Evolutionary conservation across 2,888 invertebrate species (phyloP).

Genomic region (Diarsia mendica): DNA sequence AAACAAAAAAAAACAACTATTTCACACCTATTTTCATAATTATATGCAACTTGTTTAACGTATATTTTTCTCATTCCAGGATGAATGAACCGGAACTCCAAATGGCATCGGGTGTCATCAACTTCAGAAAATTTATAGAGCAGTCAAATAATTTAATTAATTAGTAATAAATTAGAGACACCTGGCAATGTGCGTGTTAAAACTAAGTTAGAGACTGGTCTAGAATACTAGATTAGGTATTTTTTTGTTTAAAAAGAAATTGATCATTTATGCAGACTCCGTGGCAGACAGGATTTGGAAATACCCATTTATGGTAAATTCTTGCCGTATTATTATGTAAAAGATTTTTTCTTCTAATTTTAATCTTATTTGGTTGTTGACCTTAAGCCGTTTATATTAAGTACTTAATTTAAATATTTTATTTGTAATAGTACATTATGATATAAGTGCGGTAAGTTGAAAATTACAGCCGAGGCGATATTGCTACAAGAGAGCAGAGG

Average conservation of each 20-base stretch:
- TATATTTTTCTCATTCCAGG: constrained; percentile 5
- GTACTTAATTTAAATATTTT: not conserved
- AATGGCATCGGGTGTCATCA: constrained; percentile 4
- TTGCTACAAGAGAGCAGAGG: too few species aligned
- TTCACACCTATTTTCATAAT: not conserved
- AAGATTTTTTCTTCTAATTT: not conserved
- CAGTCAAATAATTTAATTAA: constrained; percentile 1
- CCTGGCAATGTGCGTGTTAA: constrained; percentile 7
- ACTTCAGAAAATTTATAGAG: constrained; percentile 2
- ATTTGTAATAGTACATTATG: too few species aligned
- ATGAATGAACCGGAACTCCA: constrained; percentile 38
- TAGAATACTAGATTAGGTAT: not conserved
- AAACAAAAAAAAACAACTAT: too few species aligned
- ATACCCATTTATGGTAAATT: constrained; percentile 8
- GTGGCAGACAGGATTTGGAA: constrained; percentile 16
- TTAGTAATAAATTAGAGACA: constrained; percentile 18
- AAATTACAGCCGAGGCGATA: too few species aligned
- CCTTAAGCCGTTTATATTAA: too few species aligned
- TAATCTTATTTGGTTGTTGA: not conserved
- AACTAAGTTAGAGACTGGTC: not conserved
- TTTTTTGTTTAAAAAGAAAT: not conserved
- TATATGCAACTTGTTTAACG: not conserved
- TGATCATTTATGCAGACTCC: not conserved
- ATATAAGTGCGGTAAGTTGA: too few species aligned
- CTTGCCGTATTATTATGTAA: constrained; percentile 4